Base-by-base conservation (phyloP, 2,113 vertebrate species). In the Galemys pyrenaicus region DNA sequence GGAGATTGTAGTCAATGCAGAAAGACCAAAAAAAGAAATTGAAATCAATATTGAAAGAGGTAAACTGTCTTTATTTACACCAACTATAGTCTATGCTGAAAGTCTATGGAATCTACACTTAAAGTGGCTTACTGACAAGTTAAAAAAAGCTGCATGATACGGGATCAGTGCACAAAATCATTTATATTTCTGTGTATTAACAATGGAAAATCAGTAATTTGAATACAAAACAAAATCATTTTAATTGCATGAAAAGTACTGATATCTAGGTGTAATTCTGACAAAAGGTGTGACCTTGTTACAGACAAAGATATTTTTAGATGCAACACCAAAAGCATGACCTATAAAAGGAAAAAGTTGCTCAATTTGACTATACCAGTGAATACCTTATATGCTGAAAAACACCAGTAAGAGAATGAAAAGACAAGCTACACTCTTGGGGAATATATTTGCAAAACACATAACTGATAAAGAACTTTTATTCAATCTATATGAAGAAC, bases 391-490 rank as follows among this genome's bases (percentile, higher is more conserved):
- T 67, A 10, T 73, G 80, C 35, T 64, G 28, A 64, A 86, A 94
- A 70, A 68, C 58, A 92, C 64, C 54, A 10, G 44, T 65, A 65
- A 44, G 51, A 64, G 44, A 87, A 54, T 54, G 26, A 75, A 77
- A 94, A 44, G 39, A 68, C 4, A 80, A 73, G 46, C 20, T 54
- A 39, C 20, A 81, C 32, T 37, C 12, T 75, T 44, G 51, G 51
- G 62, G 19, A 62, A 92, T 85, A 70, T 22, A 81, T 68, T 77
- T 75, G 22, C 4, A 96, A 44, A 86, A 86, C 32, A 35, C 44
- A 39, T 77, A 64, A 22, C 51, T 87, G 32, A 83, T 92, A 83
- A 70, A 87, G 22, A n/a, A 82, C 41, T 94, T 92, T 46, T 77
- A 46, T 87, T 87, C 54, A 84, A 12, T 44, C 44, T 64, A 54